phyloP scores from a whole-genome alignment of 1,140 invertebrate genomes.

The Aphelinus atriplicis region DNA sequence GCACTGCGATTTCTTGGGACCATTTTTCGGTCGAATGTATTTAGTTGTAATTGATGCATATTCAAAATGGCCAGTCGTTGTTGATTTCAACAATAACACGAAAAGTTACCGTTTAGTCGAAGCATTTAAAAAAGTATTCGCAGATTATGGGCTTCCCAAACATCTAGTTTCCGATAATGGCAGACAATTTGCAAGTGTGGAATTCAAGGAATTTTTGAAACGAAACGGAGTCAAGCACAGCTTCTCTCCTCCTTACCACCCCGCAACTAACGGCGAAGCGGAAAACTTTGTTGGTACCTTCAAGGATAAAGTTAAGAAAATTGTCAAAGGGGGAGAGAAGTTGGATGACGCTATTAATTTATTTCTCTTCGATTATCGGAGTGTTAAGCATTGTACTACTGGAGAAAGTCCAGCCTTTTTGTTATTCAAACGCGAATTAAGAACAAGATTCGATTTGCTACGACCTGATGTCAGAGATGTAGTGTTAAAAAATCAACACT shows the following conservation, averaged over 20 bases:
- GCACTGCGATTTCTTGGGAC: constrained; percentile 33
- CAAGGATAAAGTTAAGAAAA: constrained; percentile 41
- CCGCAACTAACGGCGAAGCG: constrained; percentile 52
- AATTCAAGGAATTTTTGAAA: constrained; percentile 47
- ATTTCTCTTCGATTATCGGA: constrained; percentile 32
- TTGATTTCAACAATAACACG: constrained; percentile 17
- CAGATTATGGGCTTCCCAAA: constrained; percentile 40
- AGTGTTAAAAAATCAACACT: neutral
- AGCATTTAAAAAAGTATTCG: constrained; percentile 24
- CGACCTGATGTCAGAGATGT: neutral
- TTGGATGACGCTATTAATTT: constrained; percentile 21
- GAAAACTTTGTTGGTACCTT: constrained; percentile 46
- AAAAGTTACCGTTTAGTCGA: constrained; percentile 34
- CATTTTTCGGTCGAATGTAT: constrained; percentile 27
- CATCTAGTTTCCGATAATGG: constrained; percentile 36
- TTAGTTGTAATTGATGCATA: constrained; percentile 34
- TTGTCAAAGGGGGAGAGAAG: constrained; percentile 37
- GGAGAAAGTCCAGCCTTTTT: constrained; percentile 25
- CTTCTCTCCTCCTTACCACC: constrained; percentile 13
- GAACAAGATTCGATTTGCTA: constrained; percentile 32
- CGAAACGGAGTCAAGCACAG: constrained; percentile 48
- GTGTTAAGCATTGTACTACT: constrained; percentile 21
- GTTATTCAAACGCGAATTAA: constrained; percentile 27
- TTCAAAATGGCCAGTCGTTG: constrained; percentile 1
- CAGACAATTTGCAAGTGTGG: constrained; percentile 42